Evolutionary conservation across 2,797 vertebrate species (phyloP).

Genomic region (Pangasius djambal): DNA sequence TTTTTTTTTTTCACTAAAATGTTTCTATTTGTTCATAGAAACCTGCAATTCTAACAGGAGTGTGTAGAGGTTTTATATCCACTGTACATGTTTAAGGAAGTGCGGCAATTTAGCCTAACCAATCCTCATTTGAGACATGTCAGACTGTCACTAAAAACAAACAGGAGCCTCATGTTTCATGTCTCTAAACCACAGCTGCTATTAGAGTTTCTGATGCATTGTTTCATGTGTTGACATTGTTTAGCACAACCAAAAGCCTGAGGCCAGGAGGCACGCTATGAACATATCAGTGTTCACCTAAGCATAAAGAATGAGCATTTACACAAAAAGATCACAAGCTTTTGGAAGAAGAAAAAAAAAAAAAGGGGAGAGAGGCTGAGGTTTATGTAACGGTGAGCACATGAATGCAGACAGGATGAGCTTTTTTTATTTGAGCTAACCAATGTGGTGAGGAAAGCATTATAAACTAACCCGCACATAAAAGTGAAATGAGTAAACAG

Average conservation of each 20-base stretch:
- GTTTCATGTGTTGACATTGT: conserved; percentile 30
- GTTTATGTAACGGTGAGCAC: conserved; percentile 51
- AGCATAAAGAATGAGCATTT: conserved; percentile 36
- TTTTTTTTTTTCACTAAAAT: not conserved
- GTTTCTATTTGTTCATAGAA: not conserved
- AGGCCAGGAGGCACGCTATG: conserved; percentile 12
- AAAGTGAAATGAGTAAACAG: conserved; percentile 65
- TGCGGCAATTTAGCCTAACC: not conserved
- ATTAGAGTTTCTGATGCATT: conserved; percentile 15
- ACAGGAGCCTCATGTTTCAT: not conserved
- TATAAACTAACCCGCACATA: conserved; percentile 58
- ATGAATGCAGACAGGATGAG: conserved; percentile 62
- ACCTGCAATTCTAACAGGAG: not conserved
- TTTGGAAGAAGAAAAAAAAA: not conserved
- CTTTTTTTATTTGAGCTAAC: conserved; percentile 57
- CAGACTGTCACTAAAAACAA: not conserved
- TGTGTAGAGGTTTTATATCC: too few relatives aligned
- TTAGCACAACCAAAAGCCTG: conserved; percentile 12
- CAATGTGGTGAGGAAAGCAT: conserved; percentile 59
- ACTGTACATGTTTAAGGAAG: not conserved
- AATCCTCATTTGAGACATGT: not conserved
- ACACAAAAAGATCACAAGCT: conserved; percentile 36
- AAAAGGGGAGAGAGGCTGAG: conserved; percentile 57
- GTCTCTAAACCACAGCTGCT: conserved; percentile 28
- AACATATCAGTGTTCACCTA: conserved; percentile 11